These are phyloP conservation scores for Gracilinanus agilis DNA, from an alignment of 2,113 vertebrate genomes.

Conservation along the genomic window DNA sequence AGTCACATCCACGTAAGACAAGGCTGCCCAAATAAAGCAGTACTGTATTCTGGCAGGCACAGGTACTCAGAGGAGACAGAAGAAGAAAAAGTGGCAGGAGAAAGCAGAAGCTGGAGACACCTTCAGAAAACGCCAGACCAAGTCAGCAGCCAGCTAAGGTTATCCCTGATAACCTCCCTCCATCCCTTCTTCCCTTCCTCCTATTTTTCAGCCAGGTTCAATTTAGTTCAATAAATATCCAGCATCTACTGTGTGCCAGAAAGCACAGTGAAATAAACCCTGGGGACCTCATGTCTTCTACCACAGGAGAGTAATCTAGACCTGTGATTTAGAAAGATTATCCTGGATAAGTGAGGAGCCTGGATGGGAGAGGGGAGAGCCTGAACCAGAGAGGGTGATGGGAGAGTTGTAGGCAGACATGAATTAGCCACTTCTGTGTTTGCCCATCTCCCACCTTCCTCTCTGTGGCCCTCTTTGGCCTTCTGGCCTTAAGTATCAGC, in stretches of 20 bases:
- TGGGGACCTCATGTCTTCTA: not conserved
- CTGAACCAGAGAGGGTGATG: not conserved
- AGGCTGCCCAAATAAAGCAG: not conserved
- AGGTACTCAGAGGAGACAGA: no score
- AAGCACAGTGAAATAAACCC: not conserved
- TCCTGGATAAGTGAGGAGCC: no score
- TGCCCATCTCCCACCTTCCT: not conserved
- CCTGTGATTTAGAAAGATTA: not conserved
- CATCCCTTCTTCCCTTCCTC: not conserved
- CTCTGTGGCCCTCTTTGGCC: not conserved
- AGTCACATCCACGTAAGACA: no score
- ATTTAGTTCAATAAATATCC: not conserved
- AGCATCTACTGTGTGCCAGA: not conserved
- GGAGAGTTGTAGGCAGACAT: not conserved
- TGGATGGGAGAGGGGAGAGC: not conserved
- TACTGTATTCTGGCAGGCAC: not conserved
- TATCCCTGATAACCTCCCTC: not conserved
- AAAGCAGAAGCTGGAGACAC: no score
- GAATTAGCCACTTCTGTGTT: not conserved
- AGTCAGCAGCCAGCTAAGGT: not conserved
- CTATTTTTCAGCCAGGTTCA: not conserved
- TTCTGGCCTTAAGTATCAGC: not conserved
- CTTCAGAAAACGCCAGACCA: no score
- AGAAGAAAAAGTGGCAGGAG: no score
- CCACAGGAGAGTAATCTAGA: not conserved